Evolutionary conservation across 2,113 vertebrate genomes (phyloP).

Genomic region (Brachyhypopomus gauderio): DNA sequence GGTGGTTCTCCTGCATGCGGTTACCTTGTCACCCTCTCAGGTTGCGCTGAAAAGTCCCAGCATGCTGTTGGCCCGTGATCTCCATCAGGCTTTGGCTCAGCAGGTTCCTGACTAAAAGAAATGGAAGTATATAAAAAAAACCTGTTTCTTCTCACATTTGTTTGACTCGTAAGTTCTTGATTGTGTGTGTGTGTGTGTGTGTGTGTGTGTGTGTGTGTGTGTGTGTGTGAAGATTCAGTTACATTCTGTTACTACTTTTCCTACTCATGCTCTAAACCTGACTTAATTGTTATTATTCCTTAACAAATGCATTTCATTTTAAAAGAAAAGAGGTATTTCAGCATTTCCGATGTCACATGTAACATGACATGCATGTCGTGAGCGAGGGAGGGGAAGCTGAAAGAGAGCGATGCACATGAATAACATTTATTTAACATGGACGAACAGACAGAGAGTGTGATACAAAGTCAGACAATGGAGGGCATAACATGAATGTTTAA

Average conservation of each 20-base stretch:
- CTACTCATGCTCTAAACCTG: constrained; percentile 21
- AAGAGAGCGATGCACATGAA: too few species aligned
- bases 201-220: too few species aligned
- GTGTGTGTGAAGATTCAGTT: constrained; percentile 10
- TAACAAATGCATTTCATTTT: neutral
- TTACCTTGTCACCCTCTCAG: constrained; percentile 48
- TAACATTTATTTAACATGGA: too few species aligned
- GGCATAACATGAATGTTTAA: too few species aligned
- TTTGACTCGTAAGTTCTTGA: constrained; percentile 20
- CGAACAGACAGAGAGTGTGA: too few species aligned
- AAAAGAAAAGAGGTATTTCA: neutral
- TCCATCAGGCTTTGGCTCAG: constrained; percentile 46
- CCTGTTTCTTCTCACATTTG: constrained; percentile 21
- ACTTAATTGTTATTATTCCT: constrained; percentile 3
- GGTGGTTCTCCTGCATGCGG: constrained; percentile 38
- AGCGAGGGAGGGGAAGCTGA: too few species aligned
- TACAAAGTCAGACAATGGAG: too few species aligned
- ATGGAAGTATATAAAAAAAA: constrained; percentile 25
- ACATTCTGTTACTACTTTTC: constrained; percentile 22
- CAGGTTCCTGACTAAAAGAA: constrained; percentile 32
- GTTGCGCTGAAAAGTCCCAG: constrained; percentile 52
- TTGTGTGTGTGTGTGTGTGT: too few species aligned
- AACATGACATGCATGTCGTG: too few species aligned
- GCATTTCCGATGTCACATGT: neutral
- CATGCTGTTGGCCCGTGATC: constrained; percentile 19